Percentiles rank a stretch among this genome's conserved stretches.
These are phyloP conservation scores for Lasiurus borealis DNA, from an alignment of 2,113 vertebrate genomes.

Conservation along the genomic window DNA sequence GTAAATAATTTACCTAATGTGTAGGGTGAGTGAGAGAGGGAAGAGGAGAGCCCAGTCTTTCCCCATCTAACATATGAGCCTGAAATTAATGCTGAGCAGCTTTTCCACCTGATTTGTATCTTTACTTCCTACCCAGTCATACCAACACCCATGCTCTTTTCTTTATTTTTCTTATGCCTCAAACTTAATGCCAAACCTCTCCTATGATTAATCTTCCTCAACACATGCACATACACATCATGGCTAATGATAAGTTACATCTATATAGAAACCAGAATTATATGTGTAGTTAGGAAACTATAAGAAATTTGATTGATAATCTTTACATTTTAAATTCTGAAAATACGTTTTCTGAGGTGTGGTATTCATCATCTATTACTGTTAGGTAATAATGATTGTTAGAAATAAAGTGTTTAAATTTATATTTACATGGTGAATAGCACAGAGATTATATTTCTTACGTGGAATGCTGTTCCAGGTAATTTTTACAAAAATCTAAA, in stretches of 20 bases:
- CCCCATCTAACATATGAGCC: neutral
- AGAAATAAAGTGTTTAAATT: neutral
- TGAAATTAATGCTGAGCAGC: neutral
- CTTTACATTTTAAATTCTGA: slow-evolving; percentile 35
- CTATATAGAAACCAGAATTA: neutral
- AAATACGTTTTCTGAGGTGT: slow-evolving; percentile 23
- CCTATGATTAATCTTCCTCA: neutral
- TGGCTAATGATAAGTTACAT: neutral
- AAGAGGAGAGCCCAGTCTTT: neutral
- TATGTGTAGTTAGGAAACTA: neutral
- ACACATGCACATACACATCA: neutral
- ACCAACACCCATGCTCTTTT: neutral
- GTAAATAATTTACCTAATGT: slow-evolving; percentile 29
- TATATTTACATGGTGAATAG: neutral
- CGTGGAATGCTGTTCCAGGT: neutral
- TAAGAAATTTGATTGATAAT: slow-evolving; percentile 6
- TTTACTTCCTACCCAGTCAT: neutral
- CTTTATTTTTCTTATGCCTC: neutral
- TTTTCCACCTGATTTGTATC: neutral
- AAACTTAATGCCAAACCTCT: neutral
- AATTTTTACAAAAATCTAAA: slow-evolving; percentile 28
- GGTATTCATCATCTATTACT: neutral
- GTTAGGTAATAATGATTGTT: neutral
- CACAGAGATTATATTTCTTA: slow-evolving; percentile 35
- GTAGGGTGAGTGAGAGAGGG: neutral